These are phyloP conservation scores for Octomys mimax DNA, from an alignment of 2,797 vertebrate genomes.

Conservation along the genomic window DNA sequence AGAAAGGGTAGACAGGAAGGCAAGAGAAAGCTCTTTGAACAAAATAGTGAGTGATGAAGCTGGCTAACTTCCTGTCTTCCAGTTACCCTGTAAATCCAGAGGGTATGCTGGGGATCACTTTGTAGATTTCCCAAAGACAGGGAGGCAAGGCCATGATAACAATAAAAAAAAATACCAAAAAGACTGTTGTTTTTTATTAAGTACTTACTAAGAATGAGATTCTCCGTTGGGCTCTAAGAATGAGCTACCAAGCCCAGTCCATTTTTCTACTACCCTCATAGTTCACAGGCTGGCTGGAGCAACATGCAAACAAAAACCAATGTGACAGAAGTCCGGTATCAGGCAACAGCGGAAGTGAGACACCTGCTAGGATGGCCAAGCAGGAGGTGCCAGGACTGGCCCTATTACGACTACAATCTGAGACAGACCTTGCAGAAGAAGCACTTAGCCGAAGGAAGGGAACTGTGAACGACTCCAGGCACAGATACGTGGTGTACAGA, in stretches of 20 bases:
- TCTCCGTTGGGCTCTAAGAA: background rate
- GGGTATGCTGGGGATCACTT: background rate
- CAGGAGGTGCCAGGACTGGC: rapidly evolving
- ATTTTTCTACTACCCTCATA: background rate
- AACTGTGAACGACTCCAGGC: background rate
- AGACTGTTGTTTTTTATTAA: background rate
- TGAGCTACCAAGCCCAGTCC: background rate
- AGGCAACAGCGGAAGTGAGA: background rate
- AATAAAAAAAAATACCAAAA: background rate
- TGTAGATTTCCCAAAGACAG: background rate
- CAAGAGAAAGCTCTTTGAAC: background rate
- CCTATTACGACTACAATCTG: background rate
- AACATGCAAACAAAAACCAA: background rate
- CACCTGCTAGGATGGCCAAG: rapidly evolving
- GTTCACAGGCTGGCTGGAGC: background rate
- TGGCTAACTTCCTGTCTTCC: background rate
- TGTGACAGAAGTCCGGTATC: rapidly evolving
- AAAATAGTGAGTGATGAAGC: background rate
- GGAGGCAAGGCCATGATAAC: background rate
- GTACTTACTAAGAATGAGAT: background rate
- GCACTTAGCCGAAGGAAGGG: background rate
- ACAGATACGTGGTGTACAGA: background rate
- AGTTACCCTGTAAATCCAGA: background rate
- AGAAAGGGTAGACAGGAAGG: background rate
- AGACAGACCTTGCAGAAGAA: background rate